Evolutionary conservation across 2,888 invertebrate species (phyloP).

Genomic region (Eristalis tenax): DNA sequence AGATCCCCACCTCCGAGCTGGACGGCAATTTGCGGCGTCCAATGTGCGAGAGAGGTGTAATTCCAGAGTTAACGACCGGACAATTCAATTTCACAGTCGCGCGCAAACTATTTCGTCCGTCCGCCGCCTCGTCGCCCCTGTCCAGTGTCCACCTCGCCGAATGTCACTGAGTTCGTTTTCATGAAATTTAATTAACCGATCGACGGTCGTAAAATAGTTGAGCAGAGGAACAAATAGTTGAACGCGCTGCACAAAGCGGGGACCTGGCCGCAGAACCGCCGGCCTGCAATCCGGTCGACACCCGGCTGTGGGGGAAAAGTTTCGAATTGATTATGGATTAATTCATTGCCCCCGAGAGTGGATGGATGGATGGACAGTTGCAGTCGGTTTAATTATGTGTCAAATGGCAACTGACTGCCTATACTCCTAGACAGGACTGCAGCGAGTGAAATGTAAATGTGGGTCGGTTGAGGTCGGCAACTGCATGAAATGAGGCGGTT

Average conservation of each 20-base stretch:
- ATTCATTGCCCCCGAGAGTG: constrained; percentile 42
- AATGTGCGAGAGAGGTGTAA: constrained; percentile 37
- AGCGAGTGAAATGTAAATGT: not conserved
- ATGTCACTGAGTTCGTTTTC: constrained; percentile 69
- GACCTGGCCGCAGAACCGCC: not conserved
- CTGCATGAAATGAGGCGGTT: not conserved
- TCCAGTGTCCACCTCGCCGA: constrained; percentile 4
- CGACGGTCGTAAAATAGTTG: constrained; percentile 45
- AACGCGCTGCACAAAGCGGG: constrained; percentile 15
- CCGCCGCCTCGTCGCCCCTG: not conserved
- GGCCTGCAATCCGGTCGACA: not conserved
- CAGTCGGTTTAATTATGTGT: constrained; percentile 52
- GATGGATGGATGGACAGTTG: constrained; percentile 5
- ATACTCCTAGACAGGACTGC: constrained; percentile 4
- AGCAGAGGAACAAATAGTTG: constrained; percentile 51
- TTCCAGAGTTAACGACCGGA: constrained; percentile 63
- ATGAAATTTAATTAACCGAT: constrained; percentile 69
- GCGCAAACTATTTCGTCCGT: constrained; percentile 48
- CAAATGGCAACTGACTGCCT: constrained; percentile 36
- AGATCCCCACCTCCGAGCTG: not conserved
- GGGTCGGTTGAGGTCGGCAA: not conserved
- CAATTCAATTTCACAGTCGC: constrained; percentile 66
- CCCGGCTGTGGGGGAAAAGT: constrained; percentile 35
- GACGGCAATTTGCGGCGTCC: constrained; percentile 38
- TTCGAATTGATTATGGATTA: constrained; percentile 65